Conservation (phyloP, 2,113 vertebrate genomes). For the Gasterosteus aculeatus region DNA sequence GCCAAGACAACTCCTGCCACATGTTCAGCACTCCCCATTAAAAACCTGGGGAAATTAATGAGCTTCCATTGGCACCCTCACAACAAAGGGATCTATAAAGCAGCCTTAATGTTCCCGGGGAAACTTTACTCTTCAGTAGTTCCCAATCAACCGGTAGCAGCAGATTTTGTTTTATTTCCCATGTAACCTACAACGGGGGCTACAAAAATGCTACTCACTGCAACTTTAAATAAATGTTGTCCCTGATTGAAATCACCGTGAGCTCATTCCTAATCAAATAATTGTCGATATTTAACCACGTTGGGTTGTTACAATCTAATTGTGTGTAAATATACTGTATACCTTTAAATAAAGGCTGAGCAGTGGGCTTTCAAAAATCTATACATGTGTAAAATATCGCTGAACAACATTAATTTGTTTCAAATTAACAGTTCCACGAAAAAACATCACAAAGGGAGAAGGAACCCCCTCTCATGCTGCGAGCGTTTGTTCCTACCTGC, state of each 20-base stretch:
- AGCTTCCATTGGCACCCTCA: constrained; percentile 80
- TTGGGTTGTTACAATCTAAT: constrained; percentile 59
- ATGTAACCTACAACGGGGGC: constrained; percentile 72
- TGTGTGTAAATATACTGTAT: constrained; percentile 27
- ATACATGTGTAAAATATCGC: constrained; percentile 49
- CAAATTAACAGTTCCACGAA: constrained; percentile 17
- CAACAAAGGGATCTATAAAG: constrained; percentile 83
- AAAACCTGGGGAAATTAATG: constrained; percentile 82
- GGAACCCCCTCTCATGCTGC: constrained; percentile 56
- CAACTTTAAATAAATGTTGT: constrained; percentile 72
- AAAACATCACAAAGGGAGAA: constrained; percentile 40
- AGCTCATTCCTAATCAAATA: constrained; percentile 57
- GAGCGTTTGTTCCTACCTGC: constrained; percentile 72
- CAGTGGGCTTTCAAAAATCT: constrained; percentile 46
- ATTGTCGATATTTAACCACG: constrained; percentile 68
- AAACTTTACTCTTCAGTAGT: constrained; percentile 81
- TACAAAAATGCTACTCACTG: constrained; percentile 54
- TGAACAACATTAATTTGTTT: constrained; percentile 19
- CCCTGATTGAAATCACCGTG: constrained; percentile 62
- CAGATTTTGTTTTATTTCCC: constrained; percentile 79
- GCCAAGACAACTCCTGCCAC: constrained; percentile 79
- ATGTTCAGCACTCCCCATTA: constrained; percentile 80
- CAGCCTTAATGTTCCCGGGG: constrained; percentile 77
- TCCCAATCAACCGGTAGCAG: constrained; percentile 80
- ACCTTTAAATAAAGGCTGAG: constrained; percentile 48